phyloP scores from a whole-genome alignment of 1,140 invertebrate genomes.

The Camponotus pennsylvanicus region DNA sequence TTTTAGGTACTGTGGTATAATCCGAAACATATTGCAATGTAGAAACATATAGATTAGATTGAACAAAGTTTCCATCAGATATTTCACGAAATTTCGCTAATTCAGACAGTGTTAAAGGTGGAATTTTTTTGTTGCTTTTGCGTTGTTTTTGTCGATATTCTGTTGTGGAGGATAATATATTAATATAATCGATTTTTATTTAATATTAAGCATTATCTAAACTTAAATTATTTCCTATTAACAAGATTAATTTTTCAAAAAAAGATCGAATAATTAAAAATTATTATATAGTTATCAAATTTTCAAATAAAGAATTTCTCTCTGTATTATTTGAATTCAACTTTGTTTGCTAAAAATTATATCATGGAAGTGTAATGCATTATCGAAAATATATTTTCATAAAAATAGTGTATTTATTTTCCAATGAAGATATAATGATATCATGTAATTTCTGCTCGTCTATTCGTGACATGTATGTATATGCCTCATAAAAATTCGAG shows the following conservation, averaged over 20 bases:
- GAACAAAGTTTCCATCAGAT: slow-evolving; percentile 91
- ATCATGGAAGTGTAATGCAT: too few species aligned
- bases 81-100: slow-evolving; percentile 95
- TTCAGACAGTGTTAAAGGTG: slow-evolving; percentile 89
- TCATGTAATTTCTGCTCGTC: too few species aligned
- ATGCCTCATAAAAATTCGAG: neutral
- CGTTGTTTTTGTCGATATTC: slow-evolving; percentile 83
- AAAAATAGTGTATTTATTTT: too few species aligned
- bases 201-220: neutral
- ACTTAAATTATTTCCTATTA: slow-evolving; percentile 1
- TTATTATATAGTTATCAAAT: too few species aligned
- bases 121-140: slow-evolving; percentile 87
- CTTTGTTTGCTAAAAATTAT: too few species aligned
- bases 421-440: too few species aligned
- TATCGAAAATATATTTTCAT: too few species aligned
- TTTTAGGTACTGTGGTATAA: slow-evolving; percentile 90
- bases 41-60: slow-evolving; percentile 93
- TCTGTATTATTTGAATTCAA: too few species aligned
- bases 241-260: neutral
- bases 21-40: slow-evolving; percentile 89
- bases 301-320: too few species aligned
- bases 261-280: too few species aligned
- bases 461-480: neutral
- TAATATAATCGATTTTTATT: neutral
- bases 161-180: slow-evolving; percentile 70